Percentiles rank a stretch among this genome's conserved stretches.
phyloP scores from a whole-genome alignment of 2,888 invertebrate species.

The Leptogaster cylindrica region DNA sequence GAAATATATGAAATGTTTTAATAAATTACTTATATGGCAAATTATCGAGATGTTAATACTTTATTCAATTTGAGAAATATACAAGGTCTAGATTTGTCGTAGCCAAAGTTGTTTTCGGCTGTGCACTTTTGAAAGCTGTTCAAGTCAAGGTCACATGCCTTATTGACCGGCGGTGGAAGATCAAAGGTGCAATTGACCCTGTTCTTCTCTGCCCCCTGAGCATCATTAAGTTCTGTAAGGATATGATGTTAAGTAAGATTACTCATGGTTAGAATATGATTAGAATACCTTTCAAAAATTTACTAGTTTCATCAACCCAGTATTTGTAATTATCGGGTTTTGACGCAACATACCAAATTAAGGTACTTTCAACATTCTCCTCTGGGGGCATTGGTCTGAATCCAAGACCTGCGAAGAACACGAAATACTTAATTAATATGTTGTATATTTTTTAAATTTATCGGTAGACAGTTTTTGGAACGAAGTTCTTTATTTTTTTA shows the following conservation, averaged over 20 bases:
- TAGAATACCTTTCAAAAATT: slow-evolving; percentile 76
- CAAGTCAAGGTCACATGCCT: slow-evolving; percentile 83
- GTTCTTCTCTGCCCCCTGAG: too few species aligned
- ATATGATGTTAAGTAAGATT: not conserved
- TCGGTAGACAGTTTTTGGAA: too few species aligned
- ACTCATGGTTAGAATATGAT: not conserved
- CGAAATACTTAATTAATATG: too few species aligned
- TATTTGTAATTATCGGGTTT: slow-evolving; percentile 73
- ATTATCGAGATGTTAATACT: slow-evolving; percentile 64
- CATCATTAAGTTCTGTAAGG: slow-evolving; percentile 35
- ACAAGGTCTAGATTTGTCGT: slow-evolving; percentile 86
- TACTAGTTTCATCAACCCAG: slow-evolving; percentile 79
- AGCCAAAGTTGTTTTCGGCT: slow-evolving; percentile 81
- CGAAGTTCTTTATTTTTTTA: too few species aligned
- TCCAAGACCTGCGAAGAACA: slow-evolving; percentile 77
- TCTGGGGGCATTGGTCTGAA: slow-evolving; percentile 96
- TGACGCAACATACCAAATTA: slow-evolving; percentile 89
- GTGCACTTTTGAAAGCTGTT: slow-evolving; percentile 78
- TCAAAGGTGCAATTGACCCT: slow-evolving; percentile 71
- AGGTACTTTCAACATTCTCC: slow-evolving; percentile 91
- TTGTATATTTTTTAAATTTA: too few species aligned
- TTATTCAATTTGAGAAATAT: slow-evolving; percentile 96
- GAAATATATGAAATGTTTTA: slow-evolving; percentile 9
- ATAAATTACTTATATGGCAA: not conserved
- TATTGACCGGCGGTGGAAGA: slow-evolving; percentile 68